These are phyloP conservation scores for Syngnathus rostellatus DNA, from an alignment of 2,797 vertebrate species.

Conservation along the genomic window DNA sequence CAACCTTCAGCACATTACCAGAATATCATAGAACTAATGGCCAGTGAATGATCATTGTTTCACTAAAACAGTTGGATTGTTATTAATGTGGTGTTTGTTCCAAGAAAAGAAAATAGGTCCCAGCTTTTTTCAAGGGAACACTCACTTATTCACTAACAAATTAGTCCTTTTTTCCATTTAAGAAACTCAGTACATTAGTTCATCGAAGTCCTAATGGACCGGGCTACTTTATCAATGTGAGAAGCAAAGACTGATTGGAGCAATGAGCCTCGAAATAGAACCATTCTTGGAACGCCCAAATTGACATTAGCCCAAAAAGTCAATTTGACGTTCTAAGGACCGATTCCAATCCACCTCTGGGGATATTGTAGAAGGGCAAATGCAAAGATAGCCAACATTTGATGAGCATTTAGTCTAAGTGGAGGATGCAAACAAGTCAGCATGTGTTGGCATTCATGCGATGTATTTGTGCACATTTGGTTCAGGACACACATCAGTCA, in stretches of 20 bases:
- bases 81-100: background rate
- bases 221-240: slow-evolving; percentile 35
- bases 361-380: slow-evolving; percentile 10
- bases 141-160: slow-evolving; percentile 29
- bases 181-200: slow-evolving; percentile 16
- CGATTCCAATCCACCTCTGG: slow-evolving; percentile 18
- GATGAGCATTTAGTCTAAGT: slow-evolving; percentile 18
- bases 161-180: slow-evolving; percentile 25
- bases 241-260: slow-evolving; percentile 12
- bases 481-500: slow-evolving; percentile 21
- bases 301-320: slow-evolving; percentile 23
- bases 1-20: background rate
- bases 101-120: slow-evolving; percentile 16
- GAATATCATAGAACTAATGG: slow-evolving; percentile 9
- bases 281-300: slow-evolving; percentile 15
- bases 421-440: slow-evolving; percentile 45
- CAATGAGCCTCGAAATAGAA: slow-evolving; percentile 25
- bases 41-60: background rate
- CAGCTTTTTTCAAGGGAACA: slow-evolving; percentile 22
- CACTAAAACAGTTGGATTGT: background rate
- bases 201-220: slow-evolving; percentile 38
- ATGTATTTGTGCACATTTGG: slow-evolving; percentile 31
- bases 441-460: slow-evolving; percentile 43
- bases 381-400: slow-evolving; percentile 16
- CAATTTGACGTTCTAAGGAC: slow-evolving; percentile 33